Evolutionary conservation across 2,113 vertebrate species (phyloP), one percentile per base, ranked within the genome.

Genomic region (Amazona guildingii): DNA sequence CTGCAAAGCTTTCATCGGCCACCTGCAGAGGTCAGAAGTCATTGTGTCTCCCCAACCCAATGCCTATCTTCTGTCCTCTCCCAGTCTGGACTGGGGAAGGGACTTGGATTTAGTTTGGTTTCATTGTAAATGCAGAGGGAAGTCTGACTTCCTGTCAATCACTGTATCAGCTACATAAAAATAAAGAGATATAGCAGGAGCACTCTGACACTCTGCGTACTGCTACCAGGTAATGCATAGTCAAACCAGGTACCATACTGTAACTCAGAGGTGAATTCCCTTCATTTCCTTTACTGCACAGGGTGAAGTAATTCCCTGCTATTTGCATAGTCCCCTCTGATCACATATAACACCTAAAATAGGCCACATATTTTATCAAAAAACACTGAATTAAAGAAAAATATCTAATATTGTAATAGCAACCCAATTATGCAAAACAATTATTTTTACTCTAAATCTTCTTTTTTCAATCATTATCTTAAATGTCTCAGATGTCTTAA

Each of bases 121-220:
- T 85, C 13, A n/a, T 83, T 89, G 75, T 49, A 73, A 76, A 94
- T n/a, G 14, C 13, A 29, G 19, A 83, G 11, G 16, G 20, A 77
- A 88, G 77, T 68, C 7, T 54, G n/a, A 82, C 39, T 41, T 75
- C 54, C 29, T 35, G 4, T 44, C 39, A 90, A n/a, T 46, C 62
- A 39, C 7, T 2, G 0, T 35, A 79, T 24, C 8, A 11, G 41
- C 28, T 70, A 54, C 8, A 0, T n/a, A 13, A 57, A 41, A 19
- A 51, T n/a, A 48, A 44, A 17, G 16, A 5, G 31, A 39, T 43
- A 52, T 2, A 83, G 43, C 25, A 62, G 27, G 17, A 67, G 1
- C 57, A 79, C 67, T 72, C 52, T 33, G 44, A 55, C 84, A 52
- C n/a, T 74, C 17, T 73, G 16, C 1, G 1, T 11, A 25, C 52